Evolutionary conservation across 1,140 invertebrate species (phyloP).

Genomic region (Heliconius melpomene): DNA sequence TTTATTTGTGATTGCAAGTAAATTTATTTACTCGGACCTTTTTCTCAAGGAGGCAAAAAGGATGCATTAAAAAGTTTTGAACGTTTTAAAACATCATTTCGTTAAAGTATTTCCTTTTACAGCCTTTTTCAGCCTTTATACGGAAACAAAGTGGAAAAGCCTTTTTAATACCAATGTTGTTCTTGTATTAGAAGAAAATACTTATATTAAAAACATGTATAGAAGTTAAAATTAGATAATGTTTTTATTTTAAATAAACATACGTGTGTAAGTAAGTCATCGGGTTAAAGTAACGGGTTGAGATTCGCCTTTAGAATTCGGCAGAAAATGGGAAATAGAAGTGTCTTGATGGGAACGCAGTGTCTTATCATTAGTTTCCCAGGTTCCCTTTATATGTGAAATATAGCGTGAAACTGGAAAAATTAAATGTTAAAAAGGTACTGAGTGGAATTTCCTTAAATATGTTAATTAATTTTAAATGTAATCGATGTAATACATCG

Average conservation of each 20-base stretch:
- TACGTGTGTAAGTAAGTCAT: too few species aligned
- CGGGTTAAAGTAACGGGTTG: too few species aligned
- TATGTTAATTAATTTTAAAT: background rate
- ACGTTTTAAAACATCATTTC: constrained; percentile 14
- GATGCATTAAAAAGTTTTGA: constrained; percentile 24
- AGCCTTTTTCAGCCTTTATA: constrained; percentile 6
- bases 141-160: background rate
- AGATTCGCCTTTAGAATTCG: too few species aligned
- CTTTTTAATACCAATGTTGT: background rate
- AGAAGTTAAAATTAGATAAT: too few species aligned
- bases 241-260: too few species aligned
- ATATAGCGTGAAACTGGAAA: background rate
- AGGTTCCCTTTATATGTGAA: too few species aligned
- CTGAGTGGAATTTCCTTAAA: background rate
- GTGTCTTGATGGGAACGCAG: too few species aligned
- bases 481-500: background rate
- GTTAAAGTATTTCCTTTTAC: constrained; percentile 15
- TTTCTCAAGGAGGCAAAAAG: constrained; percentile 20
- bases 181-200: background rate
- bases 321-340: too few species aligned
- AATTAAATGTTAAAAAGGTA: background rate
- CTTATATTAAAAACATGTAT: background rate
- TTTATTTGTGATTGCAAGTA: constrained; percentile 26
- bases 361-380: too few species aligned
- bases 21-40: constrained; percentile 28